phyloP scores from a whole-genome alignment of 2,113 vertebrate genomes.

The Ivindomyrus marchei region DNA sequence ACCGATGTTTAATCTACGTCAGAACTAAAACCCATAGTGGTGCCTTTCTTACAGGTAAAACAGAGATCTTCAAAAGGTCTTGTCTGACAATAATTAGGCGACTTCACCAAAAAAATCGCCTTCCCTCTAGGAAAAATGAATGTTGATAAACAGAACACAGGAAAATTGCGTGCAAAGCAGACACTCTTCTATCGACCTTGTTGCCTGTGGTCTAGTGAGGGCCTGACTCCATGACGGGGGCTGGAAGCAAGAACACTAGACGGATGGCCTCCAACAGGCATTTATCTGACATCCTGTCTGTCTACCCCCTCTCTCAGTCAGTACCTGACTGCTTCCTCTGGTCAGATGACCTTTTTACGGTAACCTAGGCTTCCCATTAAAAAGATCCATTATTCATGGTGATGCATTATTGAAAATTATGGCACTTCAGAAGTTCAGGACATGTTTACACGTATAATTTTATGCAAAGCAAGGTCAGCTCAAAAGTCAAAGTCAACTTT shows the following conservation, averaged over 20 bases:
- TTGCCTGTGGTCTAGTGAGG: neutral
- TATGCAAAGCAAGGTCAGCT: neutral
- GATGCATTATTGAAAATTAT: conserved; percentile 15
- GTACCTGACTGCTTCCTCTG: neutral
- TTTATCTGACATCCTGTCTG: neutral
- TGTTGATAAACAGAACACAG: neutral
- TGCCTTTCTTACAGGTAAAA: neutral
- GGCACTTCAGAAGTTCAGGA: neutral
- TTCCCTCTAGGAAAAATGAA: neutral
- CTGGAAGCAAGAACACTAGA: neutral
- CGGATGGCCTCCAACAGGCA: neutral
- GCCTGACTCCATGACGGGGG: neutral
- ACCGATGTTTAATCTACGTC: neutral
- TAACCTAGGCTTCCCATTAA: neutral
- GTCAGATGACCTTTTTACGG: neutral
- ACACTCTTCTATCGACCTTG: neutral
- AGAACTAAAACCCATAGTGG: neutral
- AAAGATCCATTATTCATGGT: conserved; percentile 12
- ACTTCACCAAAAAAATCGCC: neutral
- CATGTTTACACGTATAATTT: neutral
- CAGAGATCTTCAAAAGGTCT: neutral
- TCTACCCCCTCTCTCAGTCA: neutral
- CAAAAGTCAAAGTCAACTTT: neutral
- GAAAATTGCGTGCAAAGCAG: neutral
- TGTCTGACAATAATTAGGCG: neutral